A percentile compares a stretch with the other conserved stretches of the same genome.
These are phyloP conservation scores for Aradophagus sp. DNA, from an alignment of 1,140 invertebrate species.

Conservation along the genomic window DNA sequence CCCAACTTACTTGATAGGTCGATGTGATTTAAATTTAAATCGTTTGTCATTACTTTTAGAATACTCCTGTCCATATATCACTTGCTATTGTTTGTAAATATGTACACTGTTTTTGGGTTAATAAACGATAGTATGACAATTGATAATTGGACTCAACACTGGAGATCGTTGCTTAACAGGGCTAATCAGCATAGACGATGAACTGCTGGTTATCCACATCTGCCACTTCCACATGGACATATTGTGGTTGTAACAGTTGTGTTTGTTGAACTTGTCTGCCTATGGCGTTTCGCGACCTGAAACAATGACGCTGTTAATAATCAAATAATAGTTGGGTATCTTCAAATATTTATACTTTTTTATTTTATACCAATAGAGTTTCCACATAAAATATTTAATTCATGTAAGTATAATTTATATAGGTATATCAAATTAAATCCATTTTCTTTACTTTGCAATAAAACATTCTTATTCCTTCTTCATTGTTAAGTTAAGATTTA, in stretches of 20 bases:
- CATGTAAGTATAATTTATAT: too few relatives aligned
- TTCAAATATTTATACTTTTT: too few relatives aligned
- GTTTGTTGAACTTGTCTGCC: slow-evolving; percentile 76
- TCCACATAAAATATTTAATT: too few relatives aligned
- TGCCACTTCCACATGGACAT: slow-evolving; percentile 80
- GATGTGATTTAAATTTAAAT: slow-evolving; percentile 6
- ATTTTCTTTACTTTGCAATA: too few relatives aligned
- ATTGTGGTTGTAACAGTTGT: slow-evolving; percentile 78
- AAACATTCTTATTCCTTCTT: too few relatives aligned
- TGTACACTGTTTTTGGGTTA: slow-evolving; percentile 73
- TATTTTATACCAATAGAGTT: too few relatives aligned
- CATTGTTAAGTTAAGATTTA: too few relatives aligned
- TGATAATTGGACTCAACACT: slow-evolving; percentile 67
- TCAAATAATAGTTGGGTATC: too few relatives aligned
- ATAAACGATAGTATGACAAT: slow-evolving; percentile 72
- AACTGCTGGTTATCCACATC: slow-evolving; percentile 80
- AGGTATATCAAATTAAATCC: too few relatives aligned
- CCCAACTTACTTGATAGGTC: slow-evolving; percentile 38
- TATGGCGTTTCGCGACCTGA: slow-evolving; percentile 77
- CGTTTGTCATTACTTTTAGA: slow-evolving; percentile 55
- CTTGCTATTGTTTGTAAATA: slow-evolving; percentile 71
- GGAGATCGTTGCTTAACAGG: slow-evolving; percentile 70
- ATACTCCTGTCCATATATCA: slow-evolving; percentile 63
- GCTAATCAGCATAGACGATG: slow-evolving; percentile 82
- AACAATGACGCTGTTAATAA: slow-evolving; percentile 43